phyloP scores from a whole-genome alignment of 2,113 vertebrate genomes.

The Epinephelus fuscoguttatus region DNA sequence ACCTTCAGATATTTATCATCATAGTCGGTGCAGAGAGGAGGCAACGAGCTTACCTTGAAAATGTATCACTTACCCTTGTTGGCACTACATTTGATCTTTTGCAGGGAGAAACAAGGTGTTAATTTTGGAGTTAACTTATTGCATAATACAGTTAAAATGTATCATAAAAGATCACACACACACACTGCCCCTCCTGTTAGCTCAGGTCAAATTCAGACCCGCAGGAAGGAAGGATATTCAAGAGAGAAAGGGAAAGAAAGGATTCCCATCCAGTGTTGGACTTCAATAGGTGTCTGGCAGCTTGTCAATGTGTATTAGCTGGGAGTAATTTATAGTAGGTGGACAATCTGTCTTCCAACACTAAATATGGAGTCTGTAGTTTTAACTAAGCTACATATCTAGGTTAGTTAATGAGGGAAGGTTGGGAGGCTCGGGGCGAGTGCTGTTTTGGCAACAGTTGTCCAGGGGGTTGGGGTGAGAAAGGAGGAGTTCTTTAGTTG shows the following conservation, averaged over 20 bases:
- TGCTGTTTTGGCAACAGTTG: constrained; percentile 29
- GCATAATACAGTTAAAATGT: constrained; percentile 6
- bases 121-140: constrained; percentile 5
- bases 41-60: constrained; percentile 49
- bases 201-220: not conserved
- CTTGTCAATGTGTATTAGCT: constrained; percentile 36
- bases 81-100: constrained; percentile 48
- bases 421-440: constrained; percentile 2
- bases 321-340: not conserved
- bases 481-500: constrained; percentile 3
- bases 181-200: not conserved
- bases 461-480: constrained; percentile 23
- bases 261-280: not conserved
- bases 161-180: not conserved
- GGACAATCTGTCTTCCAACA: constrained; percentile 2
- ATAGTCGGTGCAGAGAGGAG: constrained; percentile 8
- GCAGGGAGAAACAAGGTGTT: constrained; percentile 35
- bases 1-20: constrained; percentile 1
- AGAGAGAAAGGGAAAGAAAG: constrained; percentile 16
- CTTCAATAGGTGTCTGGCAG: constrained; percentile 83
- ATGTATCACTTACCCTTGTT: constrained; percentile 64
- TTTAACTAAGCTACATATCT: constrained; percentile 27
- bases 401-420: constrained; percentile 45
- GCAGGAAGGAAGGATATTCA: not conserved
- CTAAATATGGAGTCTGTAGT: not conserved